Conservation (phyloP, 2,113 vertebrate species). For the Myrmecobius fasciatus region DNA sequence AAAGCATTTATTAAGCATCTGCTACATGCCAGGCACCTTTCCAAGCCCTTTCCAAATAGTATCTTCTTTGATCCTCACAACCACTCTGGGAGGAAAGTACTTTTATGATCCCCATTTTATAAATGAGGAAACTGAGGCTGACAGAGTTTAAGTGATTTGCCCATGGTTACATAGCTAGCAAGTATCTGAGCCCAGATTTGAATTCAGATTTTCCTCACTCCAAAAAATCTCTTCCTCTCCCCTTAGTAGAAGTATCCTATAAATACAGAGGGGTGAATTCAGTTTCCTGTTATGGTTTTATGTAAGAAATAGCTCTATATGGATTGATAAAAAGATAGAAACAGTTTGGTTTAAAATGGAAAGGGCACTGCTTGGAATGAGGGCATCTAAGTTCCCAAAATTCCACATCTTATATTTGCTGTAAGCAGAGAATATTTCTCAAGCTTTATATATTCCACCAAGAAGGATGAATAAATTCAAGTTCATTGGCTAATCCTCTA, state of each 20-base stretch:
- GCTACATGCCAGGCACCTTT: not conserved
- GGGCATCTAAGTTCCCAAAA: not conserved
- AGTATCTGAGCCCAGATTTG: not conserved
- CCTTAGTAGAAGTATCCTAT: too few species aligned
- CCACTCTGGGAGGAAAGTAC: not conserved
- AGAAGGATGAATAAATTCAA: not conserved
- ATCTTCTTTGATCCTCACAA: too few species aligned
- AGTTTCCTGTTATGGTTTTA: too few species aligned
- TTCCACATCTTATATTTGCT: not conserved
- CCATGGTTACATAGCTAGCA: not conserved
- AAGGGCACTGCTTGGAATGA: too few species aligned
- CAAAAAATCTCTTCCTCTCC: too few species aligned
- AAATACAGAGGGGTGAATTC: too few species aligned
- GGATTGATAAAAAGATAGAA: too few species aligned
- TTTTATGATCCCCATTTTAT: not conserved
- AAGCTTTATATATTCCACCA: not conserved
- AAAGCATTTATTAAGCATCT: not conserved
- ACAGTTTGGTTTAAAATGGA: too few species aligned
- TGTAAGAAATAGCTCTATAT: too few species aligned
- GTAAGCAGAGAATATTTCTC: not conserved
- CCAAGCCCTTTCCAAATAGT: too few species aligned
- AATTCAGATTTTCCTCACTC: not conserved
- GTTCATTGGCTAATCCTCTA: not conserved
- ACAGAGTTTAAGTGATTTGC: not conserved
- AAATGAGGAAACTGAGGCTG: not conserved